Evolutionary conservation across 2,888 invertebrate species (phyloP), one percentile per base, ranked within the genome.

Genomic region (Tetragonisca angustula): DNA sequence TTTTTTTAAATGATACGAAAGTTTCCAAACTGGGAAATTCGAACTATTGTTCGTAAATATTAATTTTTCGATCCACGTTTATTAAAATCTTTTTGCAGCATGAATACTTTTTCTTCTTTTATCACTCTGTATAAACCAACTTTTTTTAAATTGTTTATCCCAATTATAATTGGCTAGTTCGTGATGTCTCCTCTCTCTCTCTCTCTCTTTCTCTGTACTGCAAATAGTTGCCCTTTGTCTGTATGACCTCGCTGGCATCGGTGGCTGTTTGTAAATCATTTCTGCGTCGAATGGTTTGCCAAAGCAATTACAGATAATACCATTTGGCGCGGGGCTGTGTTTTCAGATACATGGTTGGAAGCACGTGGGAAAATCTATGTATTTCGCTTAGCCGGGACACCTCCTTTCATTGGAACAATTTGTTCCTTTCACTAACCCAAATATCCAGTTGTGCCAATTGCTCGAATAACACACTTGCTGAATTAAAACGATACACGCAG

Each of bases 241-340:
- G 54, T 24, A 27, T 49, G 74, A 2, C 21, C 24, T 19, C 49
- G 24, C 36, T 79, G 56, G 27, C 56, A 61, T 11, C 76, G 62
- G 61, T 64, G n/a, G 32, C 24, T 54, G 50, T 80, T 32, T 64
- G 81, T 82, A 84, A 84, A 84, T 82, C 76, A 79, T 84, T 70
- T 49, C 69, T 27, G 21, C 73, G 62, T 84, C 71, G 62, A 80
- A 76, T 17, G 59, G 49, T 32, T 70, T 59, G 71, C 61, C 54
- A 1, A 43, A 36, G 52, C 65, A 61, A 32, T 72, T 65, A 50
- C 21, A 17, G 56, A 83, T 79, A 68, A 83, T 70, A 17, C 67
- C 50, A 32, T 19, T 21, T 24, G 32, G 5, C 9, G n/a, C 32
- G 19, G 52, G 19, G 52, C 32, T 15, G 49, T 21, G 15, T 54